Conservation (phyloP, 2,888 invertebrate genomes). For the Agriopis leucophaearia region DNA sequence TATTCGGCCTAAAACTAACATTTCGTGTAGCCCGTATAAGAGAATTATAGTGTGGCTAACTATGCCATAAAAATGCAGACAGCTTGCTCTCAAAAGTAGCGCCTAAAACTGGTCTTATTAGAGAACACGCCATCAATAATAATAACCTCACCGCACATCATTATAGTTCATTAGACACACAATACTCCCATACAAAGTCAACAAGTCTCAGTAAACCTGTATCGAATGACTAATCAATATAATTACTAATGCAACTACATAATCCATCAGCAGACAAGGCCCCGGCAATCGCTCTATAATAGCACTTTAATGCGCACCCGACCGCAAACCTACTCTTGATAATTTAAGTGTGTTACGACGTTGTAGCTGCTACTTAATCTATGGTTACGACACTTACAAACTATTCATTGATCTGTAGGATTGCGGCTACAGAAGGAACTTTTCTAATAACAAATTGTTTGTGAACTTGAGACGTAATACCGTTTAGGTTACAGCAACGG, state of each 20-base stretch:
- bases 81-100: slow-evolving; percentile 1
- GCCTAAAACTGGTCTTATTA: slow-evolving; percentile 7
- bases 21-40: background rate
- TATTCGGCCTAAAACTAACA: no score
- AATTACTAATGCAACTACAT: slow-evolving; percentile 45
- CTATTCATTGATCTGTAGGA: slow-evolving; percentile 21
- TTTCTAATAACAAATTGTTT: slow-evolving; percentile 72
- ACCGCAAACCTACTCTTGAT: slow-evolving; percentile 73
- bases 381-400: slow-evolving; percentile 15
- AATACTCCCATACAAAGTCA: slow-evolving; percentile 36
- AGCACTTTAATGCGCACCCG: slow-evolving; percentile 66
- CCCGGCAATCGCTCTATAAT: slow-evolving; percentile 55
- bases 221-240: slow-evolving; percentile 41
- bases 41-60: background rate
- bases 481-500: slow-evolving; percentile 54
- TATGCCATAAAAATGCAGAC: background rate
- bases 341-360: slow-evolving; percentile 69
- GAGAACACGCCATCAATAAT: slow-evolving; percentile 2
- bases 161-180: slow-evolving; percentile 25
- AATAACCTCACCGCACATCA: slow-evolving; percentile 12
- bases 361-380: slow-evolving; percentile 34
- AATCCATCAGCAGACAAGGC: slow-evolving; percentile 44
- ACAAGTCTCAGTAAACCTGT: slow-evolving; percentile 35
- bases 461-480: slow-evolving; percentile 67
- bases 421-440: slow-evolving; percentile 55